phyloP scores from a whole-genome alignment of 2,888 invertebrate species.

The Busseola fusca region DNA sequence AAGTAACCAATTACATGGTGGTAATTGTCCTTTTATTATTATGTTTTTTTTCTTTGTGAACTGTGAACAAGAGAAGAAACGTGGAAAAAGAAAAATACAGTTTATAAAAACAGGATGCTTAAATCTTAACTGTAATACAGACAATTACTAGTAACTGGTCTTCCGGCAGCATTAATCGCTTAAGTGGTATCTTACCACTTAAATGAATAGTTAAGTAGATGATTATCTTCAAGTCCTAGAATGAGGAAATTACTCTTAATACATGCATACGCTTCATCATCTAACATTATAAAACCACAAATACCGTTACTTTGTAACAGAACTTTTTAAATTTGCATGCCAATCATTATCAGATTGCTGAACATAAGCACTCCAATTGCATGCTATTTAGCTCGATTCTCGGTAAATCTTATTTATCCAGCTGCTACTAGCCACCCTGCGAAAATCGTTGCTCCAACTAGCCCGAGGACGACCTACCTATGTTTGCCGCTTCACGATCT shows the following conservation, averaged over 20 bases:
- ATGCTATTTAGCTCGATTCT: not conserved
- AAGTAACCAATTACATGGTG: not conserved
- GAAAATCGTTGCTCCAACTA: not conserved
- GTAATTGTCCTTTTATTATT: too few relatives aligned
- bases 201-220: conserved; percentile 39
- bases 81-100: not conserved
- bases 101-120: conserved; percentile 1
- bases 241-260: conserved; percentile 43
- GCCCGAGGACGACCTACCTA: not conserved
- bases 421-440: not conserved
- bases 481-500: not conserved
- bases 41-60: too few relatives aligned
- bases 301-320: not conserved
- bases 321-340: not conserved
- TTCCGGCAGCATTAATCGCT: conserved; percentile 38
- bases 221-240: conserved; percentile 32
- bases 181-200: conserved; percentile 40
- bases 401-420: not conserved
- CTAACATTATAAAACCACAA: conserved; percentile 18
- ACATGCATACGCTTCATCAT: conserved; percentile 30
- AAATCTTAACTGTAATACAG: not conserved
- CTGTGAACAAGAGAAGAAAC: not conserved
- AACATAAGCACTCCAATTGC: not conserved
- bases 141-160: conserved; percentile 26
- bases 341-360: not conserved